Evolutionary conservation across 2,797 vertebrate species (phyloP).

Genomic region (Prionace glauca): DNA sequence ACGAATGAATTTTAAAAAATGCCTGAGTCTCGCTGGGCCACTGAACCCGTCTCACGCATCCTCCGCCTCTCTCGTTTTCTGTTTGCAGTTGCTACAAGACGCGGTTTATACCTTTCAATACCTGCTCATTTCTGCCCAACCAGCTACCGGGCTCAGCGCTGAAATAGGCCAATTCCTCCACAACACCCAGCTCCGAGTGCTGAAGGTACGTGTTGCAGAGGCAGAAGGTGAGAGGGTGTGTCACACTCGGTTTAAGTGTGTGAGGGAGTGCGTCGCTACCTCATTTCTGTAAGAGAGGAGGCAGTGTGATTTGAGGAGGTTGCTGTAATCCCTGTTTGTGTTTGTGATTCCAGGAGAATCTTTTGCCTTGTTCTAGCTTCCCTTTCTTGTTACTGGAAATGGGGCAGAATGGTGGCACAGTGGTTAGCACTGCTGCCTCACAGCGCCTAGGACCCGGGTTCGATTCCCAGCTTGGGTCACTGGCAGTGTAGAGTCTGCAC

Average conservation of each 20-base stretch:
- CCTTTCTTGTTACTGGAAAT: not conserved
- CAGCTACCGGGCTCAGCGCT: not conserved
- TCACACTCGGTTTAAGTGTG: not conserved
- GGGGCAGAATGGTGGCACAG: too few species aligned
- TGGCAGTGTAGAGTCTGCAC: too few species aligned
- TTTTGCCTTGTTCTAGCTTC: not conserved
- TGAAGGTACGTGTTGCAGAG: not conserved
- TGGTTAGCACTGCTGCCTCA: too few species aligned
- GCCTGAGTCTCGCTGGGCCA: not conserved
- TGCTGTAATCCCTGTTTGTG: not conserved
- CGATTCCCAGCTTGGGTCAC: too few species aligned
- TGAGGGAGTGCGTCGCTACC: not conserved
- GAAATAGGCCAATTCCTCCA: not conserved
- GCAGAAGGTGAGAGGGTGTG: not conserved
- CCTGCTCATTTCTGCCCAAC: not conserved
- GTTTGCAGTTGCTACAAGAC: constrained; percentile 7
- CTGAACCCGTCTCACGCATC: not conserved
- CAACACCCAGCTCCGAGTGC: not conserved
- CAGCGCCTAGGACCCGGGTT: too few species aligned
- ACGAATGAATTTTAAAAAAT: not conserved
- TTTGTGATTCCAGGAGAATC: too few species aligned
- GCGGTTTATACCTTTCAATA: constrained; percentile 15
- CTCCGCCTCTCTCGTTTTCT: not conserved
- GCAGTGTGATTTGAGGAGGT: too few species aligned
- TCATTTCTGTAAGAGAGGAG: not conserved